A percentile compares a stretch with the other conserved stretches of the same genome.
Evolutionary conservation across 1,140 invertebrate genomes (phyloP).

Genomic region (Spodoptera litura): DNA sequence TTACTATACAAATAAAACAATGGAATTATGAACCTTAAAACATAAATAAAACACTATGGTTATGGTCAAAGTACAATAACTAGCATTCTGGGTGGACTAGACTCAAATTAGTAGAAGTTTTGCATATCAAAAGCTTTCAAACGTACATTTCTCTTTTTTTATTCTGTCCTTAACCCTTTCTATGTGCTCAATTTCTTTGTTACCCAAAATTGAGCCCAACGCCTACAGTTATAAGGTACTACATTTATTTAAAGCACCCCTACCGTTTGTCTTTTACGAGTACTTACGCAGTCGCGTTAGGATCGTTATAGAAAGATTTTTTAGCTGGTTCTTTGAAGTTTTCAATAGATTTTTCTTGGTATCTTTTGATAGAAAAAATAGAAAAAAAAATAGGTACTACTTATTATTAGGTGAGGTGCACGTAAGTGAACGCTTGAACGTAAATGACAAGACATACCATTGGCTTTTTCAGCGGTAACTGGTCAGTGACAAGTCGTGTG

Average conservation of each 20-base stretch:
- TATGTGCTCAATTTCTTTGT: background rate
- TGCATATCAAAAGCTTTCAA: conserved; percentile 12
- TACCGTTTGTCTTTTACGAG: conserved; percentile 23
- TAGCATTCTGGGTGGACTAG: too few relatives aligned
- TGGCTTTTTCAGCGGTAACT: too few relatives aligned
- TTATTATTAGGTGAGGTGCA: too few relatives aligned
- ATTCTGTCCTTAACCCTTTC: conserved; percentile 5
- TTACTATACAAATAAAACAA: too few relatives aligned
- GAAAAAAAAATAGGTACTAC: too few relatives aligned
- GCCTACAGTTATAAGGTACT: background rate
- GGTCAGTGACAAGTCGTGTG: too few relatives aligned
- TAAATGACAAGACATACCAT: too few relatives aligned
- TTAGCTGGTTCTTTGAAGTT: conserved; percentile 21
- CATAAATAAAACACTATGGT: too few relatives aligned
- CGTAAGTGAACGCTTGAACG: too few relatives aligned
- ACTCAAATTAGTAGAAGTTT: conserved; percentile 3
- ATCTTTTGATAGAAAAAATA: too few relatives aligned
- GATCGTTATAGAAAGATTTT: background rate
- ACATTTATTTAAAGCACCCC: background rate
- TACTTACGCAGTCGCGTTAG: conserved; percentile 18
- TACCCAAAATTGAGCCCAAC: conserved; percentile 1
- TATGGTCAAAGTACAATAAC: too few relatives aligned
- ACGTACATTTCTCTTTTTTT: conserved; percentile 15
- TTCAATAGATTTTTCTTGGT: background rate
- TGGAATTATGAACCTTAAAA: too few relatives aligned